Base-by-base conservation (phyloP, 2,113 vertebrate species). In the Epinephelus fuscoguttatus region DNA sequence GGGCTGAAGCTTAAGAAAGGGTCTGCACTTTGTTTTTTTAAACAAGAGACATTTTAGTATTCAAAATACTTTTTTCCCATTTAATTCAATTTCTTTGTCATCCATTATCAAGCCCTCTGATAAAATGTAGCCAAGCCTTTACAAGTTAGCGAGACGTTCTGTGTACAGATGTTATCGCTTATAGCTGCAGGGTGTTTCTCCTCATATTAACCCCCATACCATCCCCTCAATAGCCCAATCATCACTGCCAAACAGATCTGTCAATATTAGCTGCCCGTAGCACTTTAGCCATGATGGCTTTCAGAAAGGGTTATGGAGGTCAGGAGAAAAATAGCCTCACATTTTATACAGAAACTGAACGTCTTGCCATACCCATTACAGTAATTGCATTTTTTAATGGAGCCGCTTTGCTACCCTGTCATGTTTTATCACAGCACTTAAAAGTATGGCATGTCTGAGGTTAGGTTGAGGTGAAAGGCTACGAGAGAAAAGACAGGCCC, bases 381-480 rank as follows among this genome's bases (percentile, higher is more conserved):
- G 64, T 84, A 75, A 88, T 90, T 79, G 27, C 18, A 3, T 85
- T 90, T 88, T 89, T 77, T 79, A 68, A 86, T 84, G 30, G 62
- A 78, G 69, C 42, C 1, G 25, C 78, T 83, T 82, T 86, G 60
- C 42, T 75, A 33, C 57, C 42, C 52, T 68, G 60, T 82, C 52
- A 60, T 72, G 66, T 88, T 91, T 91, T 62, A 90, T 85, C 60
- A 42, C 60, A 0, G 12, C 56, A 40, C 37, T 84, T 82, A 49
- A 81, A 80, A 80, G 53, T 27, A 74, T 33, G 25, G 47, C 55
- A 11, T 8, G 1, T 78, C 30, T 67, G 47, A 79, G 42, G 53
- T 71, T 69, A 78, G 63, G 3, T 40, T 61, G 21, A 63, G 63
- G 70, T 73, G 14, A 74, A 82, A 89, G 69, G 64, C 81, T 50